Evolutionary conservation across 2,797 vertebrate genomes (phyloP), one percentile per base, ranked within the genome.

Genomic region (Florisuga fusca): DNA sequence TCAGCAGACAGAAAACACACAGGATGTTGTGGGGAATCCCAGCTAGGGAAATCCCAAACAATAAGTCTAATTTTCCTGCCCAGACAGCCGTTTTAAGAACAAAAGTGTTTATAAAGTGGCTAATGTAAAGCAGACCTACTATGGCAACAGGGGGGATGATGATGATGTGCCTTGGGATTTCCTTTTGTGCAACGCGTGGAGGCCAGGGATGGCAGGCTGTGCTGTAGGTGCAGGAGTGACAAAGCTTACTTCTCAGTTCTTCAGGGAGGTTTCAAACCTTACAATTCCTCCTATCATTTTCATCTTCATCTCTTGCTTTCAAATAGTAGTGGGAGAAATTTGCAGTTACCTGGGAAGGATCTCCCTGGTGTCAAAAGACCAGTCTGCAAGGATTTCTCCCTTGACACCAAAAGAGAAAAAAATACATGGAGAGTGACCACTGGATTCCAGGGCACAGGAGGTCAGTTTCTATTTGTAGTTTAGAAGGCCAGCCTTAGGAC

Each of bases 1-100:
- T 53, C 10, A 46, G 33, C 17, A 18, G 63, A 17, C 67, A 75
- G 45, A 75, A 50, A 34, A 26, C 10, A 23, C 22, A 25, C 12
- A 75, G 21, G 15, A 41, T 48, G 16, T 3, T 53, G n/a, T 16
- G 91, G 93, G 81, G 87, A 94, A 84, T 89, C 89, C 71, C 63
- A 68, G 69, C 20, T 0, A 22, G 90, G 95, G 51, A 94, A 95
- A 38, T 78, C 83, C 78, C 64, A 27, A 72, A 51, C 17, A 54
- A 25, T 23, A 25, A 80, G 38, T 38, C 53, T 84, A 5, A 4
- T 43, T 79, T 84, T 58, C 68, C 50, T 77, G n/a, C 34, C 11
- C 6, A 19, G 33, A 43, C 29, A n/a, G 15, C 26, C 22, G 4
- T 76, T 59, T 71, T 72, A 50, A 55, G 54, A 87, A 77, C 54